Evolutionary conservation across 2,888 invertebrate species (phyloP).

Genomic region (Frankliniella fusca): DNA sequence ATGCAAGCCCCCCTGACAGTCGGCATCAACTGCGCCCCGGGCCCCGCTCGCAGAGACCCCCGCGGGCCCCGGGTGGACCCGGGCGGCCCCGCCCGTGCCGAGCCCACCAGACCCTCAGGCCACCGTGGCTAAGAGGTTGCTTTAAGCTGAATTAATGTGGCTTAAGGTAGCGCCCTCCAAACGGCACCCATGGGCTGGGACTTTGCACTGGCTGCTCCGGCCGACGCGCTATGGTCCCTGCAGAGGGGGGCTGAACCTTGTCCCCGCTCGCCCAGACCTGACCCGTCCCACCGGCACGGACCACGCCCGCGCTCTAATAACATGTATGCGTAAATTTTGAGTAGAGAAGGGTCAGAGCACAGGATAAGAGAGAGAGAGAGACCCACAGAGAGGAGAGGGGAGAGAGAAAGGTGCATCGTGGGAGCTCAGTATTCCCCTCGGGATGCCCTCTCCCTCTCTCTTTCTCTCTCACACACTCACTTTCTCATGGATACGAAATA

Average conservation of each 20-base stretch:
- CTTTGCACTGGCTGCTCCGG: neutral
- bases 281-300: neutral
- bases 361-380: no score
- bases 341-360: neutral
- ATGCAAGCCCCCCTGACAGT: no score
- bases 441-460: no score
- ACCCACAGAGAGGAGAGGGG: no score
- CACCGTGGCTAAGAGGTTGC: slow-evolving; percentile 13
- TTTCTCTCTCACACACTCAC: no score
- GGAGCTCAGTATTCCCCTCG: no score
- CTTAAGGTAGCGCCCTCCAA: slow-evolving; percentile 1
- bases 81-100: no score
- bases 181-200: slow-evolving; percentile 11
- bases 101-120: neutral
- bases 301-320: neutral
- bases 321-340: slow-evolving; percentile 25
- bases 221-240: neutral
- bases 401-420: no score
- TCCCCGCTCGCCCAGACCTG: neutral
- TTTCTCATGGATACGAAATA: no score
- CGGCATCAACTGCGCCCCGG: no score
- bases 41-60: no score
- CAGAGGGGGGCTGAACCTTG: neutral
- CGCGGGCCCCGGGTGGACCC: no score
- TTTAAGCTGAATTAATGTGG: slow-evolving; percentile 26